phyloP scores from a whole-genome alignment of 1,140 invertebrate species.

The Drusus annulatus region DNA sequence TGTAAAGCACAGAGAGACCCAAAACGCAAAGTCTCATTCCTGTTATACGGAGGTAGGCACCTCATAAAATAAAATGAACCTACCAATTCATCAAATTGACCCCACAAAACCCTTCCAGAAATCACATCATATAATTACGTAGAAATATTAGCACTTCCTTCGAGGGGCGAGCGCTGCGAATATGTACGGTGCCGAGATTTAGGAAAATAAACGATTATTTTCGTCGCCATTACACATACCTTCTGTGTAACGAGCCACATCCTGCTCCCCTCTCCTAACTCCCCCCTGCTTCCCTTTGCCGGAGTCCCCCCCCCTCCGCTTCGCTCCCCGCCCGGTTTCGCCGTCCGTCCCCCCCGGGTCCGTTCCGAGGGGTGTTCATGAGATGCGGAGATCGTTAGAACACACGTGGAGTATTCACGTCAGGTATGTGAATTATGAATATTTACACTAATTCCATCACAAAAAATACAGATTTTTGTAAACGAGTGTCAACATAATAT shows the following conservation, averaged over 20 bases:
- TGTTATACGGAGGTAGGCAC: too few species aligned
- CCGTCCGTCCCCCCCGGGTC: neutral
- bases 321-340: neutral
- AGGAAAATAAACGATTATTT: conserved; percentile 58
- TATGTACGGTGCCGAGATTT: conserved; percentile 47
- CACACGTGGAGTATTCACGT: conserved; percentile 33
- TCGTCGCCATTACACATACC: conserved; percentile 57
- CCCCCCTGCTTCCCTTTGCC: conserved; percentile 15
- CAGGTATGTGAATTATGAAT: neutral
- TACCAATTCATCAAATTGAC: neutral
- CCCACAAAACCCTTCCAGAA: conserved; percentile 25
- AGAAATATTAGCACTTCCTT: conserved; percentile 41
- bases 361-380: conserved; percentile 36
- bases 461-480: too few species aligned
- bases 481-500: too few species aligned
- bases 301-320: neutral
- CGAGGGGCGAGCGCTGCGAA: conserved; percentile 4
- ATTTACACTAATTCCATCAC: too few species aligned
- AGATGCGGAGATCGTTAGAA: conserved; percentile 45
- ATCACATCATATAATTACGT: conserved; percentile 25
- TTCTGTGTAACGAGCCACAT: conserved; percentile 56
- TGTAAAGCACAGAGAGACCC: too few species aligned
- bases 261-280: conserved; percentile 39
- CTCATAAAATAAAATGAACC: too few species aligned
- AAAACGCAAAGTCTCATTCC: too few species aligned